Percentiles rank a stretch among this genome's conserved stretches.
phyloP scores from a whole-genome alignment of 2,113 vertebrate genomes.

The Strix aluco region DNA sequence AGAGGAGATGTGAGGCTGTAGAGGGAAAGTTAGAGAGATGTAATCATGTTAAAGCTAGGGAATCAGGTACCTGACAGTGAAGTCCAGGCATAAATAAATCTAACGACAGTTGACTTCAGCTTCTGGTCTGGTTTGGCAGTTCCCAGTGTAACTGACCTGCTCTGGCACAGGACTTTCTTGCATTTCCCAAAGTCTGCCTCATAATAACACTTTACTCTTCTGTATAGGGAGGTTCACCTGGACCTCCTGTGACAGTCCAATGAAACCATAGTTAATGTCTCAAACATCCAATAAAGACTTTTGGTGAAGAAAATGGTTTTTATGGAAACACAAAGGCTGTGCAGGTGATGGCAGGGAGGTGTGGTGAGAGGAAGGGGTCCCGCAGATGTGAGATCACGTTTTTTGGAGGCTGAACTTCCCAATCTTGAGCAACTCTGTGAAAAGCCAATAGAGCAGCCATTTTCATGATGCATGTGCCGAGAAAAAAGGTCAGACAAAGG shows the following conservation, averaged over 20 bases:
- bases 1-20: background rate
- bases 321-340: too few relatives aligned
- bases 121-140: background rate
- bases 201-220: background rate
- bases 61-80: background rate
- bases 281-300: too few relatives aligned
- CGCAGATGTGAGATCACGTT: too few relatives aligned
- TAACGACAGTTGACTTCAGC: background rate
- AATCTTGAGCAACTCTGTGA: too few relatives aligned
- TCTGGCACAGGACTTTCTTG: background rate
- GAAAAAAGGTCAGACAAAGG: too few relatives aligned
- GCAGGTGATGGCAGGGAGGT: too few relatives aligned
- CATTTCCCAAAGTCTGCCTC: background rate
- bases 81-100: background rate
- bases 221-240: background rate
- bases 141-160: background rate
- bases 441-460: too few relatives aligned
- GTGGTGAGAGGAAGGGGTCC: too few relatives aligned
- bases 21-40: background rate
- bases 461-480: too few relatives aligned
- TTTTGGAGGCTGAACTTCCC: too few relatives aligned
- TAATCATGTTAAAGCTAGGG: background rate
- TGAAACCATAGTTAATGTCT: too few relatives aligned
- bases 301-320: too few relatives aligned
- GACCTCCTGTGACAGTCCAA: background rate